phyloP scores from a whole-genome alignment of 2,113 vertebrate species.

The Cebidichthys violaceus region DNA sequence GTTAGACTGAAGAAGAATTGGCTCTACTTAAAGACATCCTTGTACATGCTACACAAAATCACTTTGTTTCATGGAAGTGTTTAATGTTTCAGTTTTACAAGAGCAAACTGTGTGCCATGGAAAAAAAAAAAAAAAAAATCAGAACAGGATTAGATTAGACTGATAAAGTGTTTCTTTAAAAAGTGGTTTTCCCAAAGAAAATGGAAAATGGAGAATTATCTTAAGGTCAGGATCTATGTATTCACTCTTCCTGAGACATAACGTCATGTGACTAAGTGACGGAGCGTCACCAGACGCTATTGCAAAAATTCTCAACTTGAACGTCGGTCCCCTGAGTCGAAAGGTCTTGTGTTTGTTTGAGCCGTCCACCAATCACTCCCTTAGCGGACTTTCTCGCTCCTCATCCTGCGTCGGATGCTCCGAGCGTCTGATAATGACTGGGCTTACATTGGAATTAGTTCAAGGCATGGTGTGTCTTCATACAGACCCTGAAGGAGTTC shows the following conservation, averaged over 20 bases:
- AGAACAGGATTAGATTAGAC: too few relatives aligned
- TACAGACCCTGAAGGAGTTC: not conserved
- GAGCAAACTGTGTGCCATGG: not conserved
- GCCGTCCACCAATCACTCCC: not conserved
- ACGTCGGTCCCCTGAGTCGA: too few relatives aligned
- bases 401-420: too few relatives aligned
- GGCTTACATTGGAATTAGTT: not conserved
- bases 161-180: not conserved
- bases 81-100: not conserved
- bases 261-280: too few relatives aligned
- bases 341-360: not conserved
- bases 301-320: too few relatives aligned
- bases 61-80: not conserved
- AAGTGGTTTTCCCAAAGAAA: not conserved
- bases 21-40: not conserved
- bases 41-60: not conserved
- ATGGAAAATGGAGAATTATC: not conserved
- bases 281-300: too few relatives aligned
- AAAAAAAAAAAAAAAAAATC: too few relatives aligned
- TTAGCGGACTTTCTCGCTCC: too few relatives aligned
- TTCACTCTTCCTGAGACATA: not conserved
- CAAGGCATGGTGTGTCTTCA: not conserved
- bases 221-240: not conserved
- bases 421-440: not conserved
- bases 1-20: not conserved